phyloP scores from a whole-genome alignment of 2,888 invertebrate genomes.

The Oligia strigilis region DNA sequence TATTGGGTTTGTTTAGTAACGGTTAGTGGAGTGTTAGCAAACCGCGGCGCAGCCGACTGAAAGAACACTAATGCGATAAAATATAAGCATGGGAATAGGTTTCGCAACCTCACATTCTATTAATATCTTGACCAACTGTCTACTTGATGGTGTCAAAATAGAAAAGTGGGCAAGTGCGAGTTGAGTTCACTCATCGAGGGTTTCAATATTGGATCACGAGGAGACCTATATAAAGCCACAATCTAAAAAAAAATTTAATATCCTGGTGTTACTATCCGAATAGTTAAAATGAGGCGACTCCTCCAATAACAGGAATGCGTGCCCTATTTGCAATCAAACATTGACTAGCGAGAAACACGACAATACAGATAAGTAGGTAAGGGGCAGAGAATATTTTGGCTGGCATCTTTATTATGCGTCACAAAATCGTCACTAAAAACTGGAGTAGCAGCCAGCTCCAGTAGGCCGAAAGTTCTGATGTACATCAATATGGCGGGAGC shows the following conservation, averaged over 20 bases:
- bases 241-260: background rate
- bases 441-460: too few species aligned
- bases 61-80: conserved; percentile 14
- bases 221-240: background rate
- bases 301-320: background rate
- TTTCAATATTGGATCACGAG: background rate
- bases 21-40: conserved; percentile 33
- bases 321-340: background rate
- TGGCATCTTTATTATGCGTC: too few species aligned
- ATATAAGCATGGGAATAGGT: conserved; percentile 1
- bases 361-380: background rate
- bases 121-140: conserved; percentile 22
- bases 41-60: conserved; percentile 5
- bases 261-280: background rate
- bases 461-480: too few species aligned
- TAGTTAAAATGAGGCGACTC: background rate
- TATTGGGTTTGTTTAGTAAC: conserved; percentile 44
- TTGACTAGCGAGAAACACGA: background rate
- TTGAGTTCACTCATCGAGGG: background rate
- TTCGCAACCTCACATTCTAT: conserved; percentile 26
- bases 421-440: too few species aligned
- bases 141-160: conserved; percentile 4
- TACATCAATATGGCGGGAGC: too few species aligned
- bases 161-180: background rate
- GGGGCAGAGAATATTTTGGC: too few species aligned